A percentile compares a stretch with the other conserved stretches of the same genome.
phyloP scores from a whole-genome alignment of 2,797 vertebrate species.

The Orestias chungarensis region DNA sequence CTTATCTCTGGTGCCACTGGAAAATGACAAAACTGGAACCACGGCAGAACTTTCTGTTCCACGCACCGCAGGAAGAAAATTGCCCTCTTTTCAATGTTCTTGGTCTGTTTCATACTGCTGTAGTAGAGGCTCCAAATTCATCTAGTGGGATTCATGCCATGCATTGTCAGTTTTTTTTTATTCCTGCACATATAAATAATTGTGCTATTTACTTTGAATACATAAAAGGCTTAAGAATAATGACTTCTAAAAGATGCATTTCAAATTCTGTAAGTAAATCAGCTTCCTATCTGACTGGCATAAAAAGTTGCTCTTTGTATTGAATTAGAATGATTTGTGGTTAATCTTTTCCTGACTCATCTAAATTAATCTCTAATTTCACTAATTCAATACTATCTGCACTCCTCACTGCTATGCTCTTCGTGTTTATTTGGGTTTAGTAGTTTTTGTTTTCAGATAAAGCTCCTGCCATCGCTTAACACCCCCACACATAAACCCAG shows the following conservation, averaged over 20 bases:
- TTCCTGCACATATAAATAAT: conserved; percentile 29
- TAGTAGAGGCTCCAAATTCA: conserved; percentile 40
- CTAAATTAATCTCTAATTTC: conserved; percentile 64
- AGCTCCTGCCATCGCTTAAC: conserved; percentile 56
- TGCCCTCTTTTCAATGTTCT: conserved; percentile 57
- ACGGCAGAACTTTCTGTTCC: conserved; percentile 66
- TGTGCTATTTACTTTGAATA: conserved; percentile 25
- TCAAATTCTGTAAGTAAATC: conserved; percentile 22
- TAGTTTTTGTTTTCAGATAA: conserved; percentile 60
- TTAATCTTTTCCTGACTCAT: conserved; percentile 41
- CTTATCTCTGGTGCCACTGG: conserved; percentile 61
- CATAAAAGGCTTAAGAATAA: conserved; percentile 5
- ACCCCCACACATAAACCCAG: conserved; percentile 58
- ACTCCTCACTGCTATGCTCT: conserved; percentile 33
- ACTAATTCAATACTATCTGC: conserved; percentile 49
- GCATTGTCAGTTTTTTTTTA: conserved; percentile 45
- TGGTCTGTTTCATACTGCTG: conserved; percentile 47
- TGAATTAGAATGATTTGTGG: conserved; percentile 43
- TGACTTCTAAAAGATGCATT: conserved; percentile 17
- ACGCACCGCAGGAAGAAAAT: conserved; percentile 56
- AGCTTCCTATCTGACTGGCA: conserved; percentile 30
- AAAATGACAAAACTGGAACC: conserved; percentile 68
- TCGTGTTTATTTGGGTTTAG: conserved; percentile 55
- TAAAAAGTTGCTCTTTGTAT: conserved; percentile 23
- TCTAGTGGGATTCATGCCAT: conserved; percentile 38